Evolutionary conservation across 2,888 invertebrate genomes (phyloP).

Genomic region (Selenia dentaria): DNA sequence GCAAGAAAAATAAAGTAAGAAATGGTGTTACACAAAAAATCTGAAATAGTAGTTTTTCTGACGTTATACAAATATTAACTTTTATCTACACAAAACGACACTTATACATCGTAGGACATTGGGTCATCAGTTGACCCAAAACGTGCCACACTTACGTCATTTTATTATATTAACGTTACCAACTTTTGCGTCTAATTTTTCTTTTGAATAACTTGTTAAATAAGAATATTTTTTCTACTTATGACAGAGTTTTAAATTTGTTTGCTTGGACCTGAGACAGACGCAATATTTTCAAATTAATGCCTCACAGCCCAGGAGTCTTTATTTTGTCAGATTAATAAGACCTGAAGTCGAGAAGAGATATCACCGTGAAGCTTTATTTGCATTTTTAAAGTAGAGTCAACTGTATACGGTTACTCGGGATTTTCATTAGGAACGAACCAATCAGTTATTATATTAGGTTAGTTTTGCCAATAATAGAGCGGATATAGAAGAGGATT

Average conservation of each 20-base stretch:
- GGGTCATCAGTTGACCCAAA: conserved; percentile 23
- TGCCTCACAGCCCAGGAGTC: conserved; percentile 6
- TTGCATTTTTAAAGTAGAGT: too few relatives aligned
- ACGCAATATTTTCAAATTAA: conserved; percentile 18
- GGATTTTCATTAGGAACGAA: too few relatives aligned
- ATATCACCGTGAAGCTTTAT: conserved; percentile 7
- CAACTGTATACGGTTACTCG: too few relatives aligned
- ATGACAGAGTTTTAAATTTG: conserved; percentile 23
- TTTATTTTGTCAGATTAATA: conserved; percentile 14
- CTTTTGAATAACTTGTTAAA: conserved; percentile 36
- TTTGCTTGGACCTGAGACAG: too few relatives aligned
- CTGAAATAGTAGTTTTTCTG: too few relatives aligned
- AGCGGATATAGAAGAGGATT: too few relatives aligned
- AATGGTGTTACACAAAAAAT: conserved; percentile 29
- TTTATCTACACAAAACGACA: conserved; percentile 16
- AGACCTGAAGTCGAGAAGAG: conserved; percentile 8
- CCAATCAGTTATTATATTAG: too few relatives aligned
- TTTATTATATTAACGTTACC: too few relatives aligned
- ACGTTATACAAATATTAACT: too few relatives aligned
- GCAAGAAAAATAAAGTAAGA: conserved; percentile 49
- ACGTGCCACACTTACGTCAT: conserved; percentile 22
- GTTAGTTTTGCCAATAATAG: too few relatives aligned
- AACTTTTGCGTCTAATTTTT: too few relatives aligned
- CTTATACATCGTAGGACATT: conserved; percentile 13
- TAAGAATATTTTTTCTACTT: conserved; percentile 28